Evolutionary conservation across 2,113 vertebrate genomes (phyloP).

Genomic region (Laterallus jamaicensis): DNA sequence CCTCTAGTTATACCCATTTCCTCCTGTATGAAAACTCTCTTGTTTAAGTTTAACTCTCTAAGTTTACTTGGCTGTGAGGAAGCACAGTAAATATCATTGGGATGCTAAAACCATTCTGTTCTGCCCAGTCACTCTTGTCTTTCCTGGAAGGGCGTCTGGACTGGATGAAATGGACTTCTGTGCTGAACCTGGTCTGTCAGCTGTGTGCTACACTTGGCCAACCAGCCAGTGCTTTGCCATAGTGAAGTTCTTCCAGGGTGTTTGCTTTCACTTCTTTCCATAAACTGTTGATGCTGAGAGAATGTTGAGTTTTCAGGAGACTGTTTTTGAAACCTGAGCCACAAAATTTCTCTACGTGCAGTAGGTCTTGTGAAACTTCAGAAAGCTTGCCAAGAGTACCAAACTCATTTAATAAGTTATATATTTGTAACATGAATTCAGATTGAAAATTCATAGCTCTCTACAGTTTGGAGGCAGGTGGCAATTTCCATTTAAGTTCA

Average conservation of each 20-base stretch:
- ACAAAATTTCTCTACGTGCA: background rate
- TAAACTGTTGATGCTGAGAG: background rate
- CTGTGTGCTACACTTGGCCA: background rate
- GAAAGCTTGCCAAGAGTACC: background rate
- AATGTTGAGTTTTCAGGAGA: background rate
- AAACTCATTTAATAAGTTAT: background rate
- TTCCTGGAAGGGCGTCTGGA: background rate
- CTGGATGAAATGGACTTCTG: background rate
- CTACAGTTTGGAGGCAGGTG: background rate
- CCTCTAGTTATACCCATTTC: fast-evolving
- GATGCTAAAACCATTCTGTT: background rate
- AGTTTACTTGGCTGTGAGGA: background rate
- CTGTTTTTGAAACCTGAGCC: background rate
- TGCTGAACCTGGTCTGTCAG: background rate
- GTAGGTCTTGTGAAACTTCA: background rate
- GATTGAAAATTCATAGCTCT: background rate
- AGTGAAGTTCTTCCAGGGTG: background rate
- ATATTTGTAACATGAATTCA: background rate
- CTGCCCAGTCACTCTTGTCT: background rate
- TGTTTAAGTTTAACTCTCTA: no score
- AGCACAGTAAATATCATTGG: background rate
- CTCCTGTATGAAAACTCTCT: background rate
- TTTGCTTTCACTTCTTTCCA: background rate
- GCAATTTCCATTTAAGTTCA: background rate
- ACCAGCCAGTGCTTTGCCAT: background rate